Evolutionary conservation across 1,140 invertebrate species (phyloP).

Genomic region (Neodiprion fabricii): DNA sequence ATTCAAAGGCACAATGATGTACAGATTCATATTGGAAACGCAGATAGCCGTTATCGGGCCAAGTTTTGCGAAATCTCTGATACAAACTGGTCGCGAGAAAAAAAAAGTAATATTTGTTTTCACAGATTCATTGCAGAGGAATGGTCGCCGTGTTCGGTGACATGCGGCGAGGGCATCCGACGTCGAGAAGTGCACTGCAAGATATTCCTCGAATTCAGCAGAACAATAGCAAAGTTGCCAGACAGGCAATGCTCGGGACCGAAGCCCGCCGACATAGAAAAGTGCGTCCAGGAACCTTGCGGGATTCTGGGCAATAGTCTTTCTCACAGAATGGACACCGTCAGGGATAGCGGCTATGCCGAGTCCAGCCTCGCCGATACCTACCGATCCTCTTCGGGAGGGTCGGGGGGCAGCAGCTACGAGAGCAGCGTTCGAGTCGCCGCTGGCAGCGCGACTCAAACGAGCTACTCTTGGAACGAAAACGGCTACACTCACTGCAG

Average conservation of each 20-base stretch:
- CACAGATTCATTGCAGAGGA: conserved; percentile 77
- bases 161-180: conserved; percentile 86
- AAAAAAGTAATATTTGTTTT: conserved; percentile 6
- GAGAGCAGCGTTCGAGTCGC: conserved; percentile 65
- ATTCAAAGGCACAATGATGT: too few species aligned
- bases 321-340: conserved; percentile 57
- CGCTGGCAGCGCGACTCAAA: conserved; percentile 61
- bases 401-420: conserved; percentile 38
- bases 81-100: not conserved
- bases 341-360: conserved; percentile 57
- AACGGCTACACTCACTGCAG: conserved; percentile 90
- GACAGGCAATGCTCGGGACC: conserved; percentile 87
- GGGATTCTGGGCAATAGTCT: conserved; percentile 48
- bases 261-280: conserved; percentile 80
- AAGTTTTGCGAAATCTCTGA: not conserved
- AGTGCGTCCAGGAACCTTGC: conserved; percentile 80
- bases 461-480: conserved; percentile 83
- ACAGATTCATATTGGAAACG: too few species aligned
- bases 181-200: conserved; percentile 87
- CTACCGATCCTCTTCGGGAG: conserved; percentile 54
- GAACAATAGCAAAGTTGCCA: conserved; percentile 83
- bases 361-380: conserved; percentile 70
- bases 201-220: conserved; percentile 90
- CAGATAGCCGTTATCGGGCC: too few species aligned
- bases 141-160: conserved; percentile 89